Evolutionary conservation across 2,113 vertebrate genomes (phyloP), one percentile per base, ranked within the genome.

Genomic region (Tauraco erythrolophus): DNA sequence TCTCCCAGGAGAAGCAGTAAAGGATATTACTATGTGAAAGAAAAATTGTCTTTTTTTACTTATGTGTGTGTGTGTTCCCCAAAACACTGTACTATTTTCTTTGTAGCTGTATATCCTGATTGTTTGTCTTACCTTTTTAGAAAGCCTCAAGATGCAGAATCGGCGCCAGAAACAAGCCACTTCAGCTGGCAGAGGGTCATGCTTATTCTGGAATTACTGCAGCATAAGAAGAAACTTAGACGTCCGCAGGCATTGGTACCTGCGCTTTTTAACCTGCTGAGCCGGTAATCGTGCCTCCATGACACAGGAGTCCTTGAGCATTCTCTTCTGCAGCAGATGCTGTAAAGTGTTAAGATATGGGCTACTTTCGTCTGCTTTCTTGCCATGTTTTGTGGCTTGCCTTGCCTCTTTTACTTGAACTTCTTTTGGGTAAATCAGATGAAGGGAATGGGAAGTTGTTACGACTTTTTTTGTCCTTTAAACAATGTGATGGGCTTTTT

Each of bases 221-320:
- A 99, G 92, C 99, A 99, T 96, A 99, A 99, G 97, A 99, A 99
- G 98, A 99, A 99, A 84, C 98, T 99, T 33, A 99, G 95, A 94
- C 97, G 88, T 37, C 98, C 99, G 0, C 98, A 99, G 95, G 83
- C 84, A 1, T 30, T 99, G 97, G 98, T 99, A 10, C 99, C 99
- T 4, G 96, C 97, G 3, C 98, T 99, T 25, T 99, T 99, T 97
- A 98, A 96, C 57, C 98, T 99, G 68, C 98, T 99, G 16, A 98
- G 98, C 89, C 98, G 99, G 99, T 99, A 98, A 77, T 8, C 5
- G 10, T 27, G 22, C 39, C 61, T 77, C 30, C 23, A 0, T n/a
- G 71, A 23, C 43, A 53, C 17, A 21, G 0, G 8, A 31, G 39
- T 85, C 68, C 48, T 57, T 41, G 15, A 25, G 22, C 56, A 8